phyloP scores from a whole-genome alignment of 2,888 invertebrate species.

The Trichogramma dendrolimi region DNA sequence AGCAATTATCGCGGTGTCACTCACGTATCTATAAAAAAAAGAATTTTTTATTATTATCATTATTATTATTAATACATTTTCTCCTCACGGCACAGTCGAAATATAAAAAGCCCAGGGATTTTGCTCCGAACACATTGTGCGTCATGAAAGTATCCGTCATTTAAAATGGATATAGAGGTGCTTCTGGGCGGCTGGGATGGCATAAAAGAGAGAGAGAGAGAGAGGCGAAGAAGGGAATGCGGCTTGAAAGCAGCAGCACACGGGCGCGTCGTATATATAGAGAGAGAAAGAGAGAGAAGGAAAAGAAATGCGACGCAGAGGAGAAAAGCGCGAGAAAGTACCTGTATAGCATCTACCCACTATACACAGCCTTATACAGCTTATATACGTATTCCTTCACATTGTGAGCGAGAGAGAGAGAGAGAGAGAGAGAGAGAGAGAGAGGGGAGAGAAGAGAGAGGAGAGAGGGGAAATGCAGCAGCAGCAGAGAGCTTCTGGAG shows the following conservation, averaged over 20 bases:
- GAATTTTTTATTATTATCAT: too few species aligned
- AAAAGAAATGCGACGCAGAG: conserved; percentile 10
- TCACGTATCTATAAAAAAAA: too few species aligned
- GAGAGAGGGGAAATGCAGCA: conserved; percentile 14
- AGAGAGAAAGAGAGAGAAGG: conserved; percentile 37
- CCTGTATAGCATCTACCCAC: conserved; percentile 26
- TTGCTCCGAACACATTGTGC: too few species aligned
- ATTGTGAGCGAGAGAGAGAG: conserved; percentile 19
- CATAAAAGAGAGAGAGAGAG: conserved; percentile 44
- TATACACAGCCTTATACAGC: conserved; percentile 22
- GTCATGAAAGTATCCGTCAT: conserved; percentile 49
- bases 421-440: conserved; percentile 18
- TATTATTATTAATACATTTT: too few species aligned
- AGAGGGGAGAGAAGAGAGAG: conserved; percentile 21
- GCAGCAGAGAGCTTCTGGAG: conserved; percentile 13
- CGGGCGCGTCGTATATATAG: conserved; percentile 18
- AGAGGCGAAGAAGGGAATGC: conserved; percentile 26
- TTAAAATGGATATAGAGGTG: conserved; percentile 51
- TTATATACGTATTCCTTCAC: conserved; percentile 28
- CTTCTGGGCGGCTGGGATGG: conserved; percentile 31
- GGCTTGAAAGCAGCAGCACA: too few species aligned
- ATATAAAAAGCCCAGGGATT: too few species aligned
- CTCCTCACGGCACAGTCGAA: too few species aligned
- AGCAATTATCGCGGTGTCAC: too few species aligned
- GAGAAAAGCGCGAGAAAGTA: conserved; percentile 30